Conservation (phyloP, 2,797 vertebrate genomes). For the Sebastes baramenuke region DNA sequence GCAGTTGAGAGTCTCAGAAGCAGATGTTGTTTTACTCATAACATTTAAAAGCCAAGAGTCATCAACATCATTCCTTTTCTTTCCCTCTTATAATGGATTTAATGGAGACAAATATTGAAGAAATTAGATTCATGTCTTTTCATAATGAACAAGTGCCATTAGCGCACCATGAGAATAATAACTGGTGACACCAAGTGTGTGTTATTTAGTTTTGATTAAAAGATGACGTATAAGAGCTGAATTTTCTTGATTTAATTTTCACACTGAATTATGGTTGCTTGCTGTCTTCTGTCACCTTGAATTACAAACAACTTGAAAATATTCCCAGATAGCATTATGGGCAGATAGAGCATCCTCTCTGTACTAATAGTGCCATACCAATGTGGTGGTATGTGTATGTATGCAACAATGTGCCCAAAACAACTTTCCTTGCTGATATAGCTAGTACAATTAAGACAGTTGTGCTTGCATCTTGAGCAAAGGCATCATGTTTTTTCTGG, state of each 20-base stretch:
- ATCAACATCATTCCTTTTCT: neutral
- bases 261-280: neutral
- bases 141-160: slow-evolving; percentile 50
- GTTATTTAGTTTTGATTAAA: slow-evolving; percentile 52
- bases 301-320: neutral
- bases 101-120: slow-evolving; percentile 45
- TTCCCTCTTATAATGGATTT: slow-evolving; percentile 12
- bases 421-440: neutral
- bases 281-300: neutral
- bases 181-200: slow-evolving; percentile 35
- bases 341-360: neutral
- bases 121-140: slow-evolving; percentile 54
- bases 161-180: slow-evolving; percentile 32
- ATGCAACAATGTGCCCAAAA: neutral
- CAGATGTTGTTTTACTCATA: slow-evolving; percentile 17
- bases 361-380: neutral
- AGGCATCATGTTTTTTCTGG: neutral
- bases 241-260: slow-evolving; percentile 14
- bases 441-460: neutral
- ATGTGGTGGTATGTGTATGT: neutral
- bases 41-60: slow-evolving; percentile 13
- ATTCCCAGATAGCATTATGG: neutral
- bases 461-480: neutral
- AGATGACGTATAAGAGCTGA: neutral
- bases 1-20: neutral